phyloP scores from a whole-genome alignment of 2,113 vertebrate genomes.

The Cyphomyrus plagiostoma region DNA sequence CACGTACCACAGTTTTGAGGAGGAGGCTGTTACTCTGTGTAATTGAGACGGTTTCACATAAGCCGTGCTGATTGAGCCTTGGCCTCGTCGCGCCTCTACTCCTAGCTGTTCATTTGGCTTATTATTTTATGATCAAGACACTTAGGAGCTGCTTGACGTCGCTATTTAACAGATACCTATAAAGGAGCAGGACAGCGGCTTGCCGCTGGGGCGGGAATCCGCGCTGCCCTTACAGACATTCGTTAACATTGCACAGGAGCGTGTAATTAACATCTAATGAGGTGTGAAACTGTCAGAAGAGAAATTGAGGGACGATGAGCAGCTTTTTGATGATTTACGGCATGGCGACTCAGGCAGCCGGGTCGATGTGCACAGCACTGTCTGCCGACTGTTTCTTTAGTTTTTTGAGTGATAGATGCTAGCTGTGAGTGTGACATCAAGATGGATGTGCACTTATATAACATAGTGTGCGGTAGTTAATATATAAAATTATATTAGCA shows the following conservation, averaged over 20 bases:
- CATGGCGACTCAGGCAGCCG: background rate
- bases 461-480: background rate
- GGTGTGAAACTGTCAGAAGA: background rate
- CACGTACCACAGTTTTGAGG: background rate
- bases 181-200: background rate
- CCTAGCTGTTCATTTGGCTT: background rate
- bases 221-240: background rate
- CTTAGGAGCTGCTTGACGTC: background rate
- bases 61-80: background rate
- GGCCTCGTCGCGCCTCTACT: background rate
- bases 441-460: background rate
- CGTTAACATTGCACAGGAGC: background rate
- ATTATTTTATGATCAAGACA: background rate
- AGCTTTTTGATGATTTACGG: background rate
- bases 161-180: background rate
- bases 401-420: background rate
- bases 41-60: background rate
- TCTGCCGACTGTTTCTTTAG: background rate
- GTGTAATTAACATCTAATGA: background rate
- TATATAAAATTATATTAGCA: background rate
- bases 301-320: background rate
- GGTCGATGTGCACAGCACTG: background rate
- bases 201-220: background rate
- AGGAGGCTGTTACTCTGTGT: background rate
- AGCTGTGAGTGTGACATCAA: background rate